A percentile compares a stretch with the other conserved stretches of the same genome.
Evolutionary conservation across 2,113 vertebrate genomes (phyloP).

Genomic region (Lutjanus erythropterus): DNA sequence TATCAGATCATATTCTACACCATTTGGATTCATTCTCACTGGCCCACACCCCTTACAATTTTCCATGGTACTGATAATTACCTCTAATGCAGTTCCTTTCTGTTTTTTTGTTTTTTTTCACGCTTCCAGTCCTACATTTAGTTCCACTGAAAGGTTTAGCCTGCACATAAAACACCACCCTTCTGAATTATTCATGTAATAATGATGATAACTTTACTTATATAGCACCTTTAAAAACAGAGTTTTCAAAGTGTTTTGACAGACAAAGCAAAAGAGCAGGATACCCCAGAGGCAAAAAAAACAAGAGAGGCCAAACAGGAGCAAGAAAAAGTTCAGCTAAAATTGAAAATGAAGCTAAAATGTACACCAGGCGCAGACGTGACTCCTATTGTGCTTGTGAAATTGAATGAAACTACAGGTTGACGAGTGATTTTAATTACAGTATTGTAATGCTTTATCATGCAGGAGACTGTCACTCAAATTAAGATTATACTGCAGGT

Average conservation of each 20-base stretch:
- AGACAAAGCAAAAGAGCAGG: too few species aligned
- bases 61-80: slow-evolving; percentile 46
- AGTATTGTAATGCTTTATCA: not conserved
- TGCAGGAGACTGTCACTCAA: slow-evolving; percentile 1
- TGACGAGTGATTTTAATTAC: slow-evolving; percentile 10
- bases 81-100: slow-evolving; percentile 41
- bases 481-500: slow-evolving; percentile 3
- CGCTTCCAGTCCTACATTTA: slow-evolving; percentile 11
- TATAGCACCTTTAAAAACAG: too few species aligned
- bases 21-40: slow-evolving; percentile 39
- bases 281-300: too few species aligned
- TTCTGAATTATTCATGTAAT: slow-evolving; percentile 52
- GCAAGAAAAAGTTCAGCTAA: too few species aligned
- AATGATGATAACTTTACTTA: too few species aligned
- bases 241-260: too few species aligned
- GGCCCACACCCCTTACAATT: slow-evolving; percentile 24
- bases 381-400: not conserved
- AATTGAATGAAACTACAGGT: slow-evolving; percentile 10
- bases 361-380: accelerated
- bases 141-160: slow-evolving; percentile 29
- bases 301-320: too few species aligned
- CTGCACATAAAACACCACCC: slow-evolving; percentile 12
- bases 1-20: slow-evolving; percentile 26
- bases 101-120: slow-evolving; percentile 36
- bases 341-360: too few species aligned